Percentiles rank a stretch among this genome's conserved stretches.
Conservation (phyloP, 2,888 invertebrate genomes). For the Oxycera nigricornis region DNA sequence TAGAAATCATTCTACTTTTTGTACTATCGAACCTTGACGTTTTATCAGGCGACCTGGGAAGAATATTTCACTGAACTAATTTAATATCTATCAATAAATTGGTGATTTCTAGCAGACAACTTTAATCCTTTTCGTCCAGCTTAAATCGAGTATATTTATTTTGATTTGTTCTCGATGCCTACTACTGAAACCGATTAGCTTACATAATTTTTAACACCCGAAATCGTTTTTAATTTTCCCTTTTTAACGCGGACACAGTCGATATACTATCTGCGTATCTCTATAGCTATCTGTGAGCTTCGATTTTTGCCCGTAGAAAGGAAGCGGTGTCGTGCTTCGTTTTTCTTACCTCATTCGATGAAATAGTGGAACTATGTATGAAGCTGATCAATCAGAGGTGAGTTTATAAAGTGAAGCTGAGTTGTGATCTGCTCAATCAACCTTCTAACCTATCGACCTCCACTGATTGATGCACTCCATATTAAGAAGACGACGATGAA, state of each 20-base stretch:
- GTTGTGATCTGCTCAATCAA: constrained; percentile 46
- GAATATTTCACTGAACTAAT: too few species aligned
- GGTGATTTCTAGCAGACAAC: too few species aligned
- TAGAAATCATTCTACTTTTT: too few species aligned
- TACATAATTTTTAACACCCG: too few species aligned
- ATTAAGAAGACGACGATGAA: background rate
- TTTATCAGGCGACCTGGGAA: too few species aligned
- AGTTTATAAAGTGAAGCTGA: background rate
- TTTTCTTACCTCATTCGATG: background rate
- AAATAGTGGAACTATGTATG: background rate
- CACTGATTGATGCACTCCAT: background rate
- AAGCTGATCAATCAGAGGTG: constrained; percentile 38
- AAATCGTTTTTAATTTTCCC: constrained; percentile 17
- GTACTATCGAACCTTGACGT: too few species aligned
- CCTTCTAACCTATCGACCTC: constrained; percentile 43
- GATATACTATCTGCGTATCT: background rate
- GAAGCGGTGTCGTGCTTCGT: constrained; percentile 9
- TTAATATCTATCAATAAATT: too few species aligned
- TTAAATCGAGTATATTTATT: too few species aligned
- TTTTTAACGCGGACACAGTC: constrained; percentile 32
- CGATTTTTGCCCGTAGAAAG: background rate
- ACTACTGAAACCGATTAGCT: too few species aligned
- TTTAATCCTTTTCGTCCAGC: too few species aligned
- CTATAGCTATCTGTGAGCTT: background rate
- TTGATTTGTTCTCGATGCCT: too few species aligned